Conservation (phyloP, 2,888 invertebrate genomes). For the Polylopha cassiicola region DNA sequence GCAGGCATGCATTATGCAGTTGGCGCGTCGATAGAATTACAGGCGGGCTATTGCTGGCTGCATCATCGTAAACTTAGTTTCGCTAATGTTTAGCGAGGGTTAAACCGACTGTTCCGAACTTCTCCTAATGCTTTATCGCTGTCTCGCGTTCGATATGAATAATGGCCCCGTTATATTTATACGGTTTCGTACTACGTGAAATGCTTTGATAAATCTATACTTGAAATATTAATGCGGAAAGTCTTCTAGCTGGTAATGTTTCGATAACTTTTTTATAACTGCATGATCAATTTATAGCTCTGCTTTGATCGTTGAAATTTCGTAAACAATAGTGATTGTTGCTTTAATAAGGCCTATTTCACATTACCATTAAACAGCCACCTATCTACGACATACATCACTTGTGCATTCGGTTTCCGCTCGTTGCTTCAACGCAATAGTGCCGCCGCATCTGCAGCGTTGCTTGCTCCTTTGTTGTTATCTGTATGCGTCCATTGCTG, state of each 20-base stretch:
- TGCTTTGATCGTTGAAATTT: constrained; percentile 25
- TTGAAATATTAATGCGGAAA: too few relatives aligned
- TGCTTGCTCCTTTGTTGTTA: constrained; percentile 4
- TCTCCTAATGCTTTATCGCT: constrained; percentile 25
- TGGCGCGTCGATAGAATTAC: constrained; percentile 51
- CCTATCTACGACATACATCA: constrained; percentile 34
- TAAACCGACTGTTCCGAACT: constrained; percentile 38
- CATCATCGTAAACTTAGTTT: constrained; percentile 54
- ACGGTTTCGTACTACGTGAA: not conserved
- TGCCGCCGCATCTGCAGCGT: constrained; percentile 23
- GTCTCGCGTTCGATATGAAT: constrained; percentile 2
- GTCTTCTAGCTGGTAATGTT: too few relatives aligned
- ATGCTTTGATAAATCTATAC: too few relatives aligned
- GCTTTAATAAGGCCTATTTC: constrained; percentile 43
- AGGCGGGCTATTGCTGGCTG: constrained; percentile 29
- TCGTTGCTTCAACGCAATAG: constrained; percentile 39
- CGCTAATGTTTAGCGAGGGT: constrained; percentile 43
- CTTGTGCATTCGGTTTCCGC: constrained; percentile 37
- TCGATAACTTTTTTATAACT: constrained; percentile 20
- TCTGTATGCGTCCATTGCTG: constrained; percentile 27
- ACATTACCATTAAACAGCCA: constrained; percentile 46
- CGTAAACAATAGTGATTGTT: constrained; percentile 26
- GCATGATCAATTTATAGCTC: constrained; percentile 30
- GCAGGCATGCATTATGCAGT: constrained; percentile 64
- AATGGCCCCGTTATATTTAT: constrained; percentile 1